Base-by-base conservation (phyloP, 1,140 invertebrate species). In the Tetramorium alpestre region DNA sequence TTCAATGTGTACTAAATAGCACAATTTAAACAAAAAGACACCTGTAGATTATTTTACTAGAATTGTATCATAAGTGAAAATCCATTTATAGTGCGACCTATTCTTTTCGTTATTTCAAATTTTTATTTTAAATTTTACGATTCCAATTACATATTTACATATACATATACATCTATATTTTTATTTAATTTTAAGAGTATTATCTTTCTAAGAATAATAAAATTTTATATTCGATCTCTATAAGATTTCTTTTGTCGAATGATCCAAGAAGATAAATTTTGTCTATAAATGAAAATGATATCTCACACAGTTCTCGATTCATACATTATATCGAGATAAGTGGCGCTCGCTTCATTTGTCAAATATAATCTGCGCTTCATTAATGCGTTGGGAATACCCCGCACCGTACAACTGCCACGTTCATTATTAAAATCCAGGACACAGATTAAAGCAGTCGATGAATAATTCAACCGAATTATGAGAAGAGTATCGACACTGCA, bases 351-450 rank as follows among this genome's bases (percentile, higher is more conserved):
- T 75, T 84, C 80, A 84, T 84, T 84, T 84, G 80, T 84, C 80
- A 84, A 75, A 84, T 84, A 75, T 84, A 84, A 84, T 84, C 69
- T 69, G 54, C 51, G 54, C 41, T 62, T 62, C 41, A 84, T 84
- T 84, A 84, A 84, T 84, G 80, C 69, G 51, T 84, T 44, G 69
- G 41, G 41, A n/a, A 49, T 73, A 84, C 58, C 56, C 2, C 25
- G 28, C 18, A 10, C 41, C 41, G 25, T 75, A 47, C 18, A 44
- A 75, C 69, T 73, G 41, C 80, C 41, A 33, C 56, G 41, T 84
- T 84, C 80, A 73, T 84, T 82, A 82, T 82, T 84, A 84, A 84
- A 84, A 84, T 84, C 69, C 69, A n/a, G 80, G 28, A 84, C 80
- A 84, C n/a, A 84, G 80, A 84, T 84, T 84, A 84, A 84, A 75